Evolutionary conservation across 2,888 invertebrate genomes (phyloP), one percentile per base, ranked within the genome.

Genomic region (Serripes groenlandicus): DNA sequence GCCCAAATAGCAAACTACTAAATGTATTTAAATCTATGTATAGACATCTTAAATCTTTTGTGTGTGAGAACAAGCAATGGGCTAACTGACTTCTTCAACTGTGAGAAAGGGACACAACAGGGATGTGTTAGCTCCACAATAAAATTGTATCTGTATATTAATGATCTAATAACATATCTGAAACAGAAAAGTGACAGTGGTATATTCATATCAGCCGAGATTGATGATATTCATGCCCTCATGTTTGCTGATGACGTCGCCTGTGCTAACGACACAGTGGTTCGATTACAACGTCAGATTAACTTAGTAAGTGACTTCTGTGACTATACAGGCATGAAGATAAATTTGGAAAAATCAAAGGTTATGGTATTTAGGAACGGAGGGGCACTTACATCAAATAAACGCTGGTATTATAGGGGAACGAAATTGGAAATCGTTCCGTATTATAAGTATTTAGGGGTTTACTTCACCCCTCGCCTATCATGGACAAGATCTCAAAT

Each of bases 291-390:
- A 62, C 62, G 30, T 23, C 23, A 62, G 62, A 62, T 28, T n/a
- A 30, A 28, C 30, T 26, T 30, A 4, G 32, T 62, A 26, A 30
- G 30, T 28, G 30, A 23, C 23, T 62, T 62, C 28, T 62, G 62
- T 30, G 62, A 62, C 30, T n/a, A n/a, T n/a, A n/a, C n/a, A n/a
- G n/a, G n/a, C n/a, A n/a, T n/a, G n/a, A n/a, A n/a, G n/a, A n/a
- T n/a, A n/a, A n/a, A n/a, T n/a, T n/a, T n/a, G n/a, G n/a, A n/a
- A n/a, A n/a, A n/a, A n/a, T n/a, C n/a, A n/a, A n/a, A n/a, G n/a
- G n/a, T n/a, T n/a, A n/a, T n/a, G n/a, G 62, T 62, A 3, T 62
- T 62, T 30, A 62, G 62, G 30, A 62, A 62, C 11, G 32, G 62
- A 4, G 62, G 62, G 11, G 28, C 62, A 18, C 23, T 62, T 18